Evolutionary conservation across 2,888 invertebrate genomes (phyloP).

Genomic region (Clostera curtula): DNA sequence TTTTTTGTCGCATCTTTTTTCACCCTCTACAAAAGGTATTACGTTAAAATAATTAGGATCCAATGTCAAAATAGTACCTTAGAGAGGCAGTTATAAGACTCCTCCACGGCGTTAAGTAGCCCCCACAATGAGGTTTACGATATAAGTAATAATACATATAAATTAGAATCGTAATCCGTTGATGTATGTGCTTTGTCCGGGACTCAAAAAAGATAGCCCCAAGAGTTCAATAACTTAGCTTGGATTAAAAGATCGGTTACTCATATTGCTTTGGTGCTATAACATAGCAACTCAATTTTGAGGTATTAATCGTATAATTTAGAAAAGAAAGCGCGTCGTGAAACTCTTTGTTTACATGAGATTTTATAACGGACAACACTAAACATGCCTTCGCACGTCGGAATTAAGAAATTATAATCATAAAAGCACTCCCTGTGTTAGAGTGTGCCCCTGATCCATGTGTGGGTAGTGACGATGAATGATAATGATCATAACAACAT

Average conservation of each 20-base stretch:
- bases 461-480: conserved; percentile 67
- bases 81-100: conserved; percentile 39
- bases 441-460: conserved; percentile 32
- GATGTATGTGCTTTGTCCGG: conserved; percentile 54
- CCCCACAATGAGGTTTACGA: conserved; percentile 47
- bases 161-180: conserved; percentile 65
- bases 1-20: conserved; percentile 27
- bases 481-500: conserved; percentile 70
- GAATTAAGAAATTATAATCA: conserved; percentile 26
- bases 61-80: conserved; percentile 64
- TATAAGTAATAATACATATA: conserved; percentile 52
- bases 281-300: conserved; percentile 1
- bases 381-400: conserved; percentile 13
- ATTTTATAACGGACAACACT: conserved; percentile 4
- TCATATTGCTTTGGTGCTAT: conserved; percentile 18
- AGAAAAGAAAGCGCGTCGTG: neutral
- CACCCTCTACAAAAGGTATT: conserved; percentile 50
- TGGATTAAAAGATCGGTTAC: conserved; percentile 36
- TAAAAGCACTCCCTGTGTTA: conserved; percentile 29
- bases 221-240: conserved; percentile 56
- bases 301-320: neutral
- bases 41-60: conserved; percentile 64
- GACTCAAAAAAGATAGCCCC: conserved; percentile 36
- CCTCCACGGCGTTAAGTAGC: conserved; percentile 52
- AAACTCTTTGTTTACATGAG: conserved; percentile 2